These are phyloP conservation scores for Dromas ardeola DNA, from an alignment of 2,113 vertebrate genomes.

Conservation along the genomic window DNA sequence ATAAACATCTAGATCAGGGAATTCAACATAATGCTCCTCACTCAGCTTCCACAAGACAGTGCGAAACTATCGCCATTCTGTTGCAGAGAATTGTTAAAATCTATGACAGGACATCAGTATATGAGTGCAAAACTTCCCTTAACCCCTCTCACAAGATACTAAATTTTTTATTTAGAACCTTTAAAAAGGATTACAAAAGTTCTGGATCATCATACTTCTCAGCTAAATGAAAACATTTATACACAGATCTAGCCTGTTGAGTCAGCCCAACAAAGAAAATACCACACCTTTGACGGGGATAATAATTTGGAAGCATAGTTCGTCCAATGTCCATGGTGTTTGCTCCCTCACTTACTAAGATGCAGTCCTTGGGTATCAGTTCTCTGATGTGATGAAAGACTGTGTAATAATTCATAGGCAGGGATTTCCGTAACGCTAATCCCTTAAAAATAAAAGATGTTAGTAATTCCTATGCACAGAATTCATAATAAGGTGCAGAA, in stretches of 20 bases:
- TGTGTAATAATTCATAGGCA: slow-evolving; percentile 96
- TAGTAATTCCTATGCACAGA: neutral
- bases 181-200: neutral
- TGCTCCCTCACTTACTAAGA: slow-evolving; percentile 94
- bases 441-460: slow-evolving; percentile 64
- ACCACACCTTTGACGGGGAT: slow-evolving; percentile 88
- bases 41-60: neutral
- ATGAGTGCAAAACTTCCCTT: neutral
- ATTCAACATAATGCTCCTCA: neutral
- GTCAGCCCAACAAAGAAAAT: neutral
- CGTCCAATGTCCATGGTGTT: slow-evolving; percentile 99
- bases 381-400: slow-evolving; percentile 88
- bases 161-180: neutral
- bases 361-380: slow-evolving; percentile 86
- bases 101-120: neutral
- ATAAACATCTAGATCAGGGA: neutral
- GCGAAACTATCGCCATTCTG: neutral
- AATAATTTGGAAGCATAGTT: slow-evolving; percentile 89
- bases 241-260: neutral
- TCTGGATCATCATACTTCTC: neutral
- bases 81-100: neutral
- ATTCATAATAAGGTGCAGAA: neutral
- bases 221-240: neutral
- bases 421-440: slow-evolving; percentile 76
- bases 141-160: neutral